These are phyloP conservation scores for Drosophila melanocephala DNA, from an alignment of 2,888 invertebrate species.

Conservation along the genomic window DNA sequence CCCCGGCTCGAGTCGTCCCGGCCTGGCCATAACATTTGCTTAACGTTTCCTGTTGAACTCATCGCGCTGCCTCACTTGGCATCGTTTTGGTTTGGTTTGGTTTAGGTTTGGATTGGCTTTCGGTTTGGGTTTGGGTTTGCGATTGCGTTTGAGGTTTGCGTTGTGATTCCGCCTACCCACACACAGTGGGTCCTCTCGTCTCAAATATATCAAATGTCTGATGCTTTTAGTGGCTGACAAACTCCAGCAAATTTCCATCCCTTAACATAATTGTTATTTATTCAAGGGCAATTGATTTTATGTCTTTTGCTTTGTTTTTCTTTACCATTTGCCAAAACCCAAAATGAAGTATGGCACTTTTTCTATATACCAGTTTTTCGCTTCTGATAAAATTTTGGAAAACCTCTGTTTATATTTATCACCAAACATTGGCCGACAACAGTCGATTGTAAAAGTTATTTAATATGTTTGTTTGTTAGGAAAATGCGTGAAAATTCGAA, in stretches of 20 bases:
- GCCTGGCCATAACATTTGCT: conserved; percentile 73
- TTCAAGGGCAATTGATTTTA: conserved; percentile 6
- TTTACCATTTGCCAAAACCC: neutral
- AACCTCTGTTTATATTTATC: neutral
- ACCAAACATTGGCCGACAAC: neutral
- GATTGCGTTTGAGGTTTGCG: conserved; percentile 16
- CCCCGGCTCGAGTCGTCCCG: conserved; percentile 35
- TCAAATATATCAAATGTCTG: conserved; percentile 8
- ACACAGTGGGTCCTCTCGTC: conserved; percentile 34
- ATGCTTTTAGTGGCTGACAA: neutral
- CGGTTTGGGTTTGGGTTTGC: conserved; percentile 8
- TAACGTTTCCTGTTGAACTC: conserved; percentile 74
- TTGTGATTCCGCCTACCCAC: conserved; percentile 50
- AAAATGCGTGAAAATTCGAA: neutral
- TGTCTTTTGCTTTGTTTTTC: neutral
- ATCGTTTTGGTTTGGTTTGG: neutral
- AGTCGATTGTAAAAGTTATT: neutral
- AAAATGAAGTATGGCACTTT: neutral
- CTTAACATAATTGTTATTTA: neutral
- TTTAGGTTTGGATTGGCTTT: conserved; percentile 5
- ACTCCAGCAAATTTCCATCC: neutral
- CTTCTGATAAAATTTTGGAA: neutral
- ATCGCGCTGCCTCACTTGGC: conserved; percentile 47
- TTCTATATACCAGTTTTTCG: neutral
- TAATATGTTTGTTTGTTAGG: neutral